A percentile compares a stretch with the other conserved stretches of the same genome.
Evolutionary conservation across 2,888 invertebrate species (phyloP).

Genomic region (Deilephila elpenor): DNA sequence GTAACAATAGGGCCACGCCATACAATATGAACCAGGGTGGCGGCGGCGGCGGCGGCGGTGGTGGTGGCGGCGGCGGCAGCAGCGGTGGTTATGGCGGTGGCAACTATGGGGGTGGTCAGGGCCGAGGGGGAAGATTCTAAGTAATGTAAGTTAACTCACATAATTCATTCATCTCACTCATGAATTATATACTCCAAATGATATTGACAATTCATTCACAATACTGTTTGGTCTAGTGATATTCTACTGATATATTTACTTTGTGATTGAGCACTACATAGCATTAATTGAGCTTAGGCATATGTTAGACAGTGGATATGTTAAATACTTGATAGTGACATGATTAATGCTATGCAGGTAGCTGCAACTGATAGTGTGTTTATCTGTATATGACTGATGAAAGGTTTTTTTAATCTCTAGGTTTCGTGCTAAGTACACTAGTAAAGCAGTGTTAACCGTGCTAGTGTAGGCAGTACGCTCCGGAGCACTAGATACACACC

Average conservation of each 20-base stretch:
- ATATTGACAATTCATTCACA: conserved; percentile 54
- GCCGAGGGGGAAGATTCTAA: conserved; percentile 71
- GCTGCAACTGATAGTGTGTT: conserved; percentile 64
- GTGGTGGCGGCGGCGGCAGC: conserved; percentile 75
- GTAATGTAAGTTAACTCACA: conserved; percentile 58
- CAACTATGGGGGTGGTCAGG: conserved; percentile 74
- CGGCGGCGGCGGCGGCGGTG: conserved; percentile 83
- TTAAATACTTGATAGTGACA: conserved; percentile 56
- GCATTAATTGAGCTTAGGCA: conserved; percentile 74
- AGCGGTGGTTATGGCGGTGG: conserved; percentile 71
- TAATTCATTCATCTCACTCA: conserved; percentile 47
- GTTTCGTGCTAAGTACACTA: conserved; percentile 85
- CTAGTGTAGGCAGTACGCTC: conserved; percentile 85
- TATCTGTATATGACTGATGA: conserved; percentile 69
- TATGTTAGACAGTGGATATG: conserved; percentile 33
- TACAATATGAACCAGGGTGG: conserved; percentile 88
- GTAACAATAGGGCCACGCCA: conserved; percentile 88
- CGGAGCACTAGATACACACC: conserved; percentile 83
- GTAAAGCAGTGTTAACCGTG: conserved; percentile 81
- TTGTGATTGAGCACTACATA: conserved; percentile 71
- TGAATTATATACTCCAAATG: conserved; percentile 45
- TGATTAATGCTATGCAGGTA: conserved; percentile 81
- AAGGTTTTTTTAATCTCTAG: conserved; percentile 84
- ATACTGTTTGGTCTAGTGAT: conserved; percentile 50
- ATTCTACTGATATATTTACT: conserved; percentile 43